These are phyloP conservation scores for Struthio camelus DNA, from an alignment of 2,113 vertebrate species.

Conservation along the genomic window DNA sequence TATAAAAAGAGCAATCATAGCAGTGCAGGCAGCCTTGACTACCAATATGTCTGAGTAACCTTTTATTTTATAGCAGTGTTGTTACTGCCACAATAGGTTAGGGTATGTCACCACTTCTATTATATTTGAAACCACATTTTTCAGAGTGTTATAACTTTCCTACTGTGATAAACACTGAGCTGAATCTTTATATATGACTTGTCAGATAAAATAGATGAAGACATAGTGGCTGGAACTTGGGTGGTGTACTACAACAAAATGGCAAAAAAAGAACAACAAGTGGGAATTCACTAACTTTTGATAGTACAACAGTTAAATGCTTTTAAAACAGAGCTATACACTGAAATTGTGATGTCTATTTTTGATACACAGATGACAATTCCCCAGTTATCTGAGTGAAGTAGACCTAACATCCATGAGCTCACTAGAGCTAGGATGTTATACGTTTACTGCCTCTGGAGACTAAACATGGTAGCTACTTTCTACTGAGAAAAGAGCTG, in stretches of 20 bases:
- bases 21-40: slow-evolving; percentile 13
- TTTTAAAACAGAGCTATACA: too few relatives aligned
- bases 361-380: background rate
- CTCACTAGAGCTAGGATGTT: background rate
- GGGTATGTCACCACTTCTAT: slow-evolving; percentile 32
- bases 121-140: slow-evolving; percentile 48
- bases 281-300: background rate
- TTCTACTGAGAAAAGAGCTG: background rate
- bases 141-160: slow-evolving; percentile 35
- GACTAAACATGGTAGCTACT: background rate
- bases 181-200: slow-evolving; percentile 39
- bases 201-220: slow-evolving; percentile 55
- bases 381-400: background rate
- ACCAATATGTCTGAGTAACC: slow-evolving; percentile 36
- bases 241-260: background rate
- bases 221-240: background rate
- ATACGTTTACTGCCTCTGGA: background rate
- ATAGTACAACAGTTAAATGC: background rate
- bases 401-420: background rate
- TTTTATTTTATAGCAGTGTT: slow-evolving; percentile 3
- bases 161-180: slow-evolving; percentile 38
- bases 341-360: background rate
- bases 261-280: background rate
- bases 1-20: slow-evolving; percentile 34
- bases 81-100: slow-evolving; percentile 56